Evolutionary conservation across 2,888 invertebrate genomes (phyloP).

Genomic region (Pristionchus mayeri): DNA sequence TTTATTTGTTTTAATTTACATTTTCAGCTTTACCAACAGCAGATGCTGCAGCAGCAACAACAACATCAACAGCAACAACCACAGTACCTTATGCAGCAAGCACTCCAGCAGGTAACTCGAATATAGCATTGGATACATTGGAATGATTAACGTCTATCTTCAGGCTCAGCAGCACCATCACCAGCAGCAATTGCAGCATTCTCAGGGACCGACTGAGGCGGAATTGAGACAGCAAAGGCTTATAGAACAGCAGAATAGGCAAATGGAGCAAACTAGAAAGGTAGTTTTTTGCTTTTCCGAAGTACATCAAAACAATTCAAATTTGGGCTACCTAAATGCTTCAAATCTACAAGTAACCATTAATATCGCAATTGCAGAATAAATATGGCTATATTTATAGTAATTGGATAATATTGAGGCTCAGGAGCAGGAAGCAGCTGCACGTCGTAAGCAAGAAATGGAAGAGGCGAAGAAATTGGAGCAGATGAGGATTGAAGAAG

Average conservation of each 20-base stretch:
- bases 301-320: too few relatives aligned
- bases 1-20: not conserved
- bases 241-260: slow-evolving; percentile 47
- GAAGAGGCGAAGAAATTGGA: slow-evolving; percentile 23
- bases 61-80: slow-evolving; percentile 1
- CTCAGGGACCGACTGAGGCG: not conserved
- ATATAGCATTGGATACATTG: too few relatives aligned
- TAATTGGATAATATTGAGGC: too few relatives aligned
- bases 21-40: slow-evolving; percentile 23
- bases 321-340: too few relatives aligned
- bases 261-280: slow-evolving; percentile 34
- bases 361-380: not conserved
- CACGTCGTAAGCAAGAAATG: slow-evolving; percentile 11
- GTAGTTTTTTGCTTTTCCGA: slow-evolving; percentile 13
- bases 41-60: slow-evolving; percentile 17
- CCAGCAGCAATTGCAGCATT: slow-evolving; percentile 3
- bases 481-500: slow-evolving; percentile 36
- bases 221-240: slow-evolving; percentile 31
- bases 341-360: too few relatives aligned
- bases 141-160: not conserved
- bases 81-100: slow-evolving; percentile 27
- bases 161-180: slow-evolving; percentile 17
- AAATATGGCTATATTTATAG: not conserved
- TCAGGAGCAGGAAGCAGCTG: slow-evolving; percentile 21
- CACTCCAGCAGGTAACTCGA: not conserved